A percentile compares a stretch with the other conserved stretches of the same genome.
These are phyloP conservation scores for Drepana arcuata DNA, from an alignment of 1,140 invertebrate species.

Conservation along the genomic window DNA sequence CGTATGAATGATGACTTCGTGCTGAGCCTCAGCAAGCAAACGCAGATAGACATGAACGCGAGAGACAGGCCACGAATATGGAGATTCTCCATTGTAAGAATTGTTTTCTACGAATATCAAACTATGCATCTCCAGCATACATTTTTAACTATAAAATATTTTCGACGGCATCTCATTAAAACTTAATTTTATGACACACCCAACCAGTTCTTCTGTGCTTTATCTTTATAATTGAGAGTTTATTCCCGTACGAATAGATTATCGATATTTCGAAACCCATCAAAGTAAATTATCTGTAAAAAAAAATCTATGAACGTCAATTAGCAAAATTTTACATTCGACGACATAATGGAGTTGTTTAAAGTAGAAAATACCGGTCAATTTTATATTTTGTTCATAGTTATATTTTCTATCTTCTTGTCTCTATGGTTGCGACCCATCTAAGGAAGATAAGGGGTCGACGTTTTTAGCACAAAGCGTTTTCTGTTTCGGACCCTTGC, in stretches of 20 bases:
- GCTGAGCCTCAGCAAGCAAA: conserved; percentile 54
- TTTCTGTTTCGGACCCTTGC: conserved; percentile 56
- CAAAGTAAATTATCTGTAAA: neutral
- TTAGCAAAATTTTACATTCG: conserved; percentile 5
- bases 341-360: conserved; percentile 12
- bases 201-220: no score
- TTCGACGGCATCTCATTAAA: no score
- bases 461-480: conserved; percentile 66
- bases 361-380: no score
- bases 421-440: conserved; percentile 48
- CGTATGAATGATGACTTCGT: conserved; percentile 71
- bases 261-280: no score
- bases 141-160: no score
- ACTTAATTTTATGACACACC: no score
- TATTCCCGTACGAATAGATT: no score
- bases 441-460: conserved; percentile 59
- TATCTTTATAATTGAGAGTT: no score
- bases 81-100: no score
- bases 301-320: conserved; percentile 3
- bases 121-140: no score
- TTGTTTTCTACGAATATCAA: no score
- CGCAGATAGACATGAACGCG: conserved; percentile 13
- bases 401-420: conserved; percentile 18
- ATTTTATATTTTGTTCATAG: no score
- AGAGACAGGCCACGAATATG: conserved; percentile 57